Conservation (phyloP, 2,888 invertebrate genomes). For the Myopa tessellatipennis region DNA sequence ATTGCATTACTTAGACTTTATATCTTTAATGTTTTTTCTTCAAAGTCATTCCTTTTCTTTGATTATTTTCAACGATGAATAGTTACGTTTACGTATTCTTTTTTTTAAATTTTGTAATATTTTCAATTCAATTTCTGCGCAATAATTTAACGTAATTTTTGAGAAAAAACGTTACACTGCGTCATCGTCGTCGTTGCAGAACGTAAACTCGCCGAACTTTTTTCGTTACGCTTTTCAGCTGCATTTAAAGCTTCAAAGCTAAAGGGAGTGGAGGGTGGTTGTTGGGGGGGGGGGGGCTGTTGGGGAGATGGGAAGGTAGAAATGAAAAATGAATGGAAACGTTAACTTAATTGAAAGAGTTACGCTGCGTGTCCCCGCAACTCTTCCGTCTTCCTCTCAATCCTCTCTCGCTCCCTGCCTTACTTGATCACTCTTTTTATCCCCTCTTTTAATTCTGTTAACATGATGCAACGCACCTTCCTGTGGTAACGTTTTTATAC, state of each 20-base stretch:
- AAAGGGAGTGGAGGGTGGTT: not conserved
- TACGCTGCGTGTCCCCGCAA: not conserved
- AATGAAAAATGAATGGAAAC: not conserved
- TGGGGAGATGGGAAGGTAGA: not conserved
- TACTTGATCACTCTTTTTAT: no score
- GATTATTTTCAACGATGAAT: not conserved
- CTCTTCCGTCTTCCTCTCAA: not conserved
- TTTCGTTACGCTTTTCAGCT: conserved; percentile 16
- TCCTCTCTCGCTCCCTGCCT: not conserved
- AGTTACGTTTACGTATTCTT: conserved; percentile 12
- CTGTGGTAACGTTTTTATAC: conserved; percentile 1
- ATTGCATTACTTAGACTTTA: no score
- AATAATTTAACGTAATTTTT: not conserved
- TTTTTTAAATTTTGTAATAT: conserved; percentile 36
- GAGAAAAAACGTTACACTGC: not conserved
- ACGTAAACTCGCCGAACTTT: not conserved
- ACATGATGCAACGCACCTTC: not conserved
- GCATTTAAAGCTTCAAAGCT: not conserved
- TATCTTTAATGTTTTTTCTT: no score
- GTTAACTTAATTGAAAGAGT: conserved; percentile 24
- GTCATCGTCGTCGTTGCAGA: not conserved
- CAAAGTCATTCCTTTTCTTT: no score
- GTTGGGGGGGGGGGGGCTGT: no score
- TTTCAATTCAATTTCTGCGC: not conserved
- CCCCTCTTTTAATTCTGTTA: not conserved